phyloP scores from a whole-genome alignment of 2,113 vertebrate genomes.

The Entomyzon cyanotis region DNA sequence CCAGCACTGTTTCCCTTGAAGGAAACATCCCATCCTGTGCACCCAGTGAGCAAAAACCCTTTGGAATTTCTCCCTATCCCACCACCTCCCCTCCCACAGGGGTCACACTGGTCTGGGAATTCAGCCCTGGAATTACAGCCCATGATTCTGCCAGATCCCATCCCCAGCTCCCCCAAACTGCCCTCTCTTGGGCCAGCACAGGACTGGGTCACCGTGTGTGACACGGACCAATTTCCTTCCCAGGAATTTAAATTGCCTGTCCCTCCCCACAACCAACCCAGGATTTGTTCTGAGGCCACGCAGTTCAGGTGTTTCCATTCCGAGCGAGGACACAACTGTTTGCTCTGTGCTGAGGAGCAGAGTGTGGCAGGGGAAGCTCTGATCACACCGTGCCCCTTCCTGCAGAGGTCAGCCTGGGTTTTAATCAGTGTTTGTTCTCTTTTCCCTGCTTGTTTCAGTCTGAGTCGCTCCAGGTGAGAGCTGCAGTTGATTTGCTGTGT shows the following conservation, averaged over 20 bases:
- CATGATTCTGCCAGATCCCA: background rate
- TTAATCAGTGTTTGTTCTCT: conserved; percentile 26
- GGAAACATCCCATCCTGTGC: accelerated
- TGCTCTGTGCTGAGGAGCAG: background rate
- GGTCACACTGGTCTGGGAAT: background rate
- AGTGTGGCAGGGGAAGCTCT: background rate
- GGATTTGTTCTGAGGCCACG: background rate
- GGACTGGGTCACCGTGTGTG: background rate
- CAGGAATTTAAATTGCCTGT: background rate
- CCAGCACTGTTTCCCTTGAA: accelerated
- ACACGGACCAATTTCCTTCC: background rate
- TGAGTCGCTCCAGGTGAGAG: conserved; percentile 13
- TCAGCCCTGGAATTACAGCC: background rate
- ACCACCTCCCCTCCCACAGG: background rate
- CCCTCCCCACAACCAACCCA: background rate
- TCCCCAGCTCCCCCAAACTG: background rate
- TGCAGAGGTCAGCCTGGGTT: conserved; percentile 26
- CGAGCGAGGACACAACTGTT: background rate
- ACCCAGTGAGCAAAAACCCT: background rate
- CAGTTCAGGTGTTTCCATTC: background rate
- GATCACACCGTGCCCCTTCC: background rate
- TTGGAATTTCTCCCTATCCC: background rate
- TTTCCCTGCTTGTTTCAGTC: conserved; percentile 7
- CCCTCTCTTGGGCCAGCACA: background rate
- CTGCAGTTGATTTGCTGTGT: conserved; percentile 20